These are phyloP conservation scores for Butorides virescens DNA, from an alignment of 2,113 vertebrate genomes.

Conservation along the genomic window DNA sequence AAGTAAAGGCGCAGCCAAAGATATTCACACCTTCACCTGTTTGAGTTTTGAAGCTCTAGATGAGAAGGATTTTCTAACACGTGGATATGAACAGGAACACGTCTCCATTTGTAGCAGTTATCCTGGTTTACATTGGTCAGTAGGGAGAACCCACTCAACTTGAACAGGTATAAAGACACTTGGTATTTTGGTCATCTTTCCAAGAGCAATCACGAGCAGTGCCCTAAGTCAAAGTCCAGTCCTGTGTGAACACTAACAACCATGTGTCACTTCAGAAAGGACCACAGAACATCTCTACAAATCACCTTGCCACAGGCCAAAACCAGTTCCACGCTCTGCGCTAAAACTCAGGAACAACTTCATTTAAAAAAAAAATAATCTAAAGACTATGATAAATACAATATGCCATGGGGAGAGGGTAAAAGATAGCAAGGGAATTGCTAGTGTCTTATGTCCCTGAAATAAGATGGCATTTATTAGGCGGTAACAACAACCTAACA, in stretches of 20 bases:
- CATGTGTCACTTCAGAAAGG: not conserved
- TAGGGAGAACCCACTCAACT: not conserved
- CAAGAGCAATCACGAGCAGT: not conserved
- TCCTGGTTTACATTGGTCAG: not conserved
- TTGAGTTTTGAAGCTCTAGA: not conserved
- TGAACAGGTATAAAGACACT: not conserved
- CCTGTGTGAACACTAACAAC: not conserved
- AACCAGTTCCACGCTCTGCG: not conserved
- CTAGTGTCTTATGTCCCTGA: not conserved
- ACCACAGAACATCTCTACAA: no score
- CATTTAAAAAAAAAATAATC: not conserved
- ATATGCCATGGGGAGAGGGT: not conserved
- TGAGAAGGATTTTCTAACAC: not conserved
- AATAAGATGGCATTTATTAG: not conserved
- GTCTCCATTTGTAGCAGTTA: not conserved
- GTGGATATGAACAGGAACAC: not conserved
- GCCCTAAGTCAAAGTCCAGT: not conserved
- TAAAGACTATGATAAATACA: not conserved
- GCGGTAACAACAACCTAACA: rapidly evolving
- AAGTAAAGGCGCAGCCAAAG: not conserved
- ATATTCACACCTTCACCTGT: rapidly evolving
- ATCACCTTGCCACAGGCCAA: not conserved
- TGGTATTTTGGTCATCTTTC: not conserved
- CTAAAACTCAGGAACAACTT: not conserved
- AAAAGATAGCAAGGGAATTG: not conserved